Conservation (phyloP, 2,113 vertebrate species). For the Coptodon rendalli region DNA sequence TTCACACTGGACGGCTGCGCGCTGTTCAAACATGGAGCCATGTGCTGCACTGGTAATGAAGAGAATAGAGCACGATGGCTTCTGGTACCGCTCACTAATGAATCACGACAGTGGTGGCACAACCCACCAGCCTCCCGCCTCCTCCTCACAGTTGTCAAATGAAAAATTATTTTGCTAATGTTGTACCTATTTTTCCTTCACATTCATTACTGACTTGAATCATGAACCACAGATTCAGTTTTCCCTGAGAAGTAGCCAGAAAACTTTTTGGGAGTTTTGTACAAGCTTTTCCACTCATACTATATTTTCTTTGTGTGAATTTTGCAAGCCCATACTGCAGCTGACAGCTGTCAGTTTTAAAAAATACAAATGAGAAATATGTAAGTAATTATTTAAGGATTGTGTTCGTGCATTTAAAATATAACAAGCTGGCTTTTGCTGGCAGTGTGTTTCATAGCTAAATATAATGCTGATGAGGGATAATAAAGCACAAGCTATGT, state of each 20-base stretch:
- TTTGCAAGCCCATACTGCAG: background rate
- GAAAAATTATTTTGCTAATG: constrained; percentile 24
- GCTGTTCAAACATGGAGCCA: background rate
- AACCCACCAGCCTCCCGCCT: background rate
- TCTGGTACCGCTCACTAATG: constrained; percentile 38
- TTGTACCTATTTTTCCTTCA: background rate
- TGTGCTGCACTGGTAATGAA: background rate
- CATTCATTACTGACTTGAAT: background rate
- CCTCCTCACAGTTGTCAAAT: background rate
- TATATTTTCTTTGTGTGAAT: background rate
- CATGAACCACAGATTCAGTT: background rate
- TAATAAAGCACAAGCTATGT: background rate
- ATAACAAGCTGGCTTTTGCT: background rate
- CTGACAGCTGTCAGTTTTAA: background rate
- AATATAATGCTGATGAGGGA: background rate
- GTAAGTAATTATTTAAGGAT: background rate
- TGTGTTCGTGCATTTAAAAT: background rate
- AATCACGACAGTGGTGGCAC: constrained; percentile 14
- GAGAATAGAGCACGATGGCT: background rate
- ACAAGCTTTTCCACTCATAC: background rate
- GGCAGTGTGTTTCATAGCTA: background rate
- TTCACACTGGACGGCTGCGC: background rate
- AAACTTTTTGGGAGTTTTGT: background rate
- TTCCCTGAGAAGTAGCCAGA: background rate
- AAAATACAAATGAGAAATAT: background rate